Conservation (phyloP, 2,797 vertebrate genomes). For the Argya squamiceps region DNA sequence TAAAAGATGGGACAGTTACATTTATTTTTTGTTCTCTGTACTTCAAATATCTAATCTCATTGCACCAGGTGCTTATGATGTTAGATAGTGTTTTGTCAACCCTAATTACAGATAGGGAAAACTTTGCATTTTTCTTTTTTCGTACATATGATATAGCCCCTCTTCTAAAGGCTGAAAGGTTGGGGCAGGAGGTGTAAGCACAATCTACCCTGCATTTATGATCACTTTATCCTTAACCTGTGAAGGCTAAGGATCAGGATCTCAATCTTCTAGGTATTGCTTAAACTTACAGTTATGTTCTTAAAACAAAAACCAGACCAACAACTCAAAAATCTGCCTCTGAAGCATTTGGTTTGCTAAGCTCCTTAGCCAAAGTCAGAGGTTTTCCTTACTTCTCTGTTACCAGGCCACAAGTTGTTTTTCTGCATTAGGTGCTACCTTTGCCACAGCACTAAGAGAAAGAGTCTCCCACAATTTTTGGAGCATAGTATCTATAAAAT, state of each 20-base stretch:
- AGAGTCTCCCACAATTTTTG: neutral
- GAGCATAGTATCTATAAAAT: neutral
- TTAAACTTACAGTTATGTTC: neutral
- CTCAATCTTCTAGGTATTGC: neutral
- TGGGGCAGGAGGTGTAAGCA: neutral
- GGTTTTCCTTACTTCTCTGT: neutral
- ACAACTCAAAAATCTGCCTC: neutral
- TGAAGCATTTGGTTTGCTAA: neutral
- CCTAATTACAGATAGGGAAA: neutral
- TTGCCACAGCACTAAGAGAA: neutral
- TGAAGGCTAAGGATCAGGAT: neutral
- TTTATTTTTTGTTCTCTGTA: neutral
- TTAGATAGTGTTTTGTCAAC: neutral
- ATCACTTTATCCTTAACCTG: neutral
- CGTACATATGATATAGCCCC: rapidly evolving
- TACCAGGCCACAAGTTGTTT: neutral
- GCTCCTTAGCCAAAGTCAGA: neutral
- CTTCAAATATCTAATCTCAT: neutral
- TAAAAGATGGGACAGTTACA: neutral
- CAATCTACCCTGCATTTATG: neutral
- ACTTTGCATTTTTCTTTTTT: neutral
- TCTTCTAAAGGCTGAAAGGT: neutral
- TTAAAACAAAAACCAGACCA: neutral
- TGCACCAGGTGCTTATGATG: neutral
- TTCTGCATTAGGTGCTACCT: neutral